Evolutionary conservation across 1,140 invertebrate species (phyloP), one percentile per base, ranked within the genome.

Genomic region (Heliothis virescens): DNA sequence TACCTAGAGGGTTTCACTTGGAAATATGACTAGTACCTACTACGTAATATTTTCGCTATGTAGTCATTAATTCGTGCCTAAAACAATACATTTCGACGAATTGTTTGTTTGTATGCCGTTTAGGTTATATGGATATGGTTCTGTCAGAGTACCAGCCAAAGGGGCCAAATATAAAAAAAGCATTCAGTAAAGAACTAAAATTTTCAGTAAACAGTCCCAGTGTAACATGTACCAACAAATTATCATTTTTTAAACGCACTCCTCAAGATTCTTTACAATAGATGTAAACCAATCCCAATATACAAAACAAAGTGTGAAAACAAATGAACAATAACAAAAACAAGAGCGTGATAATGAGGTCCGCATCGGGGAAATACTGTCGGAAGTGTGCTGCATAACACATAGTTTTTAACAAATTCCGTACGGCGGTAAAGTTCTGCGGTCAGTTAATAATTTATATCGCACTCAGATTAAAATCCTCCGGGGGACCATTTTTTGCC

Each of bases 401-500:
- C 65, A 53, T 69, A 69, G 65, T 69, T 69, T 69, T 41, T 41
- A 63, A 63, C n/a, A 29, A 53, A 69, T 52, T 69, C 16, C 26
- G 65, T 21, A 29, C 21, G 18, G 18, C 21, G n/a, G 65, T 12
- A 3, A 69, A 69, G 18, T 69, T 69, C 57, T 69, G 48, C 15
- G 47, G 65, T 53, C 18, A 15, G 65, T 53, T 69, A 69, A 69
- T 69, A 69, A 52, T 69, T 69, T 69, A 69, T 53, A 52, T 50
- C 48, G 21, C 13, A 53, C 47, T 69, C 21, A 15, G 47, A 69
- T 53, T 53, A 69, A 53, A 69, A 69, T 52, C 65, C 65, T 67
- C 65, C 2, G 13, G 12, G 65, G 29, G 12, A 21, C 4, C 12
- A 12, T 29, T 48, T 26, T 63, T 34, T 63, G 26, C n/a, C 7